Evolutionary conservation across 2,888 invertebrate genomes (phyloP), one percentile per base, ranked within the genome.

Genomic region (Melieria picta): DNA sequence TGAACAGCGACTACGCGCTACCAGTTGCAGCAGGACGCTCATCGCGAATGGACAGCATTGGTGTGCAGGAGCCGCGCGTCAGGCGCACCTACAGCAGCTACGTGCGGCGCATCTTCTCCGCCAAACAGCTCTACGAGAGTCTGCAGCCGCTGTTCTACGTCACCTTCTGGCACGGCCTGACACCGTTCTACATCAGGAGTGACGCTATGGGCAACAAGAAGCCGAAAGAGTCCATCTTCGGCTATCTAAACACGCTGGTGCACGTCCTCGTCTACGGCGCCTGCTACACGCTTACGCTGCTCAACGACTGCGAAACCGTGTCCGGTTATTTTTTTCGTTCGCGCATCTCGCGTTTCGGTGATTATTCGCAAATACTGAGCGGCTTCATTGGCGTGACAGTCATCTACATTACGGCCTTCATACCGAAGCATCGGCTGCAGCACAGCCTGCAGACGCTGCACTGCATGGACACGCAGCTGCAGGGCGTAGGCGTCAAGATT

Each of bases 281-380:
- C 4, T 84, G 84, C 74, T 86, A 86, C 66, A 65, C 77, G 4
- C 5, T 82, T 0, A 84, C 86, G 4, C 73, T 86, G n/a, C 46
- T 74, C 4, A 84, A 85, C 69, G 77, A 80, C 66, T 83, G 81
- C 69, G 86, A 86, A 73, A 84, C 87, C 0, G 80, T 87, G 4
- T 84, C 85, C 46, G 85, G 85, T 7, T 85, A 86, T 71, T 85
- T 87, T 62, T 84, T 86, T 65, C 83, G 83, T 10, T 83, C 85
- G 7, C 80, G 81, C 7, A 82, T 86, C 43, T 82, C 86, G 3
- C 79, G 80, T 43, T 79, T 87, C 61, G 87, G 85, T 4, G 86
- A 87, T 64, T 79, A 82, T 56, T 72, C 86, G 76, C 86, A 86
- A 77, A 81, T 85, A 11, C 71, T 84, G 0, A 83, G 81, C 63